Evolutionary conservation across 1,140 invertebrate species (phyloP).

Genomic region (Drosophila bocqueti): DNA sequence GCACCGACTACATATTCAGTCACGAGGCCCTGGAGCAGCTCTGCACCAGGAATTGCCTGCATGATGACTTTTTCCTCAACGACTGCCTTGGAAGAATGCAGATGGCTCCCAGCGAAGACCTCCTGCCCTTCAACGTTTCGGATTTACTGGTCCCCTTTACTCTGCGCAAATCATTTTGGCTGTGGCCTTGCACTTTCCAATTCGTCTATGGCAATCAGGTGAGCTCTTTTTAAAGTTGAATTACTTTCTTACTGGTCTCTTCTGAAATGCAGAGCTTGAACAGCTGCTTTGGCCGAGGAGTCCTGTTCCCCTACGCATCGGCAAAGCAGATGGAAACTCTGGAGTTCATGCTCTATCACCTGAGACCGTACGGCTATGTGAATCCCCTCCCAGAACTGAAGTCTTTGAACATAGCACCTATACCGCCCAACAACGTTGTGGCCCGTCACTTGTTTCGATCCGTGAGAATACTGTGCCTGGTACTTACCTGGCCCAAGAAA

Average conservation of each 20-base stretch:
- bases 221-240: neutral
- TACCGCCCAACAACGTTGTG: conserved; percentile 84
- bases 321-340: conserved; percentile 33
- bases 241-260: neutral
- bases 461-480: conserved; percentile 93
- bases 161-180: conserved; percentile 40
- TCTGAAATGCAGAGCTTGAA: conserved; percentile 1
- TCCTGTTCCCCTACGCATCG: conserved; percentile 29
- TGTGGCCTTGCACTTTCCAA: conserved; percentile 49
- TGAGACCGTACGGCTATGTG: conserved; percentile 51
- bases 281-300: conserved; percentile 6
- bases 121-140: conserved; percentile 27
- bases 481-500: conserved; percentile 93
- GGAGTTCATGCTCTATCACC: conserved; percentile 51
- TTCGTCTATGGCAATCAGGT: conserved; percentile 40
- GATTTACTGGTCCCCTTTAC: conserved; percentile 32
- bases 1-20: conserved; percentile 96
- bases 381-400: conserved; percentile 19
- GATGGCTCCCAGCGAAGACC: conserved; percentile 65
- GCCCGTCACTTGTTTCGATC: conserved; percentile 85
- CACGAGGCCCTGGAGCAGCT: conserved; percentile 86
- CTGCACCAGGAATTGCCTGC: conserved; percentile 89
- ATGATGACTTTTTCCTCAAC: conserved; percentile 56
- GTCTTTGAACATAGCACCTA: neutral
- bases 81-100: conserved; percentile 85